Evolutionary conservation across 2,797 vertebrate genomes (phyloP).

Genomic region (Phylloscopus collybita): DNA sequence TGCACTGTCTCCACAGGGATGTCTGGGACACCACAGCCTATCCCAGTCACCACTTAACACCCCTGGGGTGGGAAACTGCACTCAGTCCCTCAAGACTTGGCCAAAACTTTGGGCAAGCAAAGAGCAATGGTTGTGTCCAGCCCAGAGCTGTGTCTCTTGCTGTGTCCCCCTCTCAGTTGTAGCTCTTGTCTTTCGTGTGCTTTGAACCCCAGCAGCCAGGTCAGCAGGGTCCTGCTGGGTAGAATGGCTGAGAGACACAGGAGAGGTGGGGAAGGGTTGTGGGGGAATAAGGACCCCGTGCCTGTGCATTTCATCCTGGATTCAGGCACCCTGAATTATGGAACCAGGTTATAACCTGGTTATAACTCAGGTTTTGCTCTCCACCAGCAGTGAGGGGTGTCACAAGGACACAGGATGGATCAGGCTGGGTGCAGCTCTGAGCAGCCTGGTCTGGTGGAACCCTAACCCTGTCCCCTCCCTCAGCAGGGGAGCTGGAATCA

Average conservation of each 20-base stretch:
- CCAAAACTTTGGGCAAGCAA: background rate
- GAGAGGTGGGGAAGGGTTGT: background rate
- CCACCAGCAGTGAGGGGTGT: background rate
- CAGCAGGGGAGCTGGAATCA: background rate
- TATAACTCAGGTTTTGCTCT: background rate
- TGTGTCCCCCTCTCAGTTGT: background rate
- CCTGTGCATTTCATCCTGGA: background rate
- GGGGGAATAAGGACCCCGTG: background rate
- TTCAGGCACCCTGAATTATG: background rate
- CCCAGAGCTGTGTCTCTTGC: background rate
- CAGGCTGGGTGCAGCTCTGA: background rate
- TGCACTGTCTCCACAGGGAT: background rate
- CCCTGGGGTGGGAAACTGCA: background rate
- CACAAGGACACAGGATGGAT: background rate
- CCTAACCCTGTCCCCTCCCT: background rate
- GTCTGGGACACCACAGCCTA: background rate
- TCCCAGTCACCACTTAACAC: background rate
- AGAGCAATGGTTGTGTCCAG: fast-evolving
- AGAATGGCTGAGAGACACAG: background rate
- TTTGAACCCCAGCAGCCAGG: background rate
- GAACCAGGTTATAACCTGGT: too few species aligned
- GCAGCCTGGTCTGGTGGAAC: background rate
- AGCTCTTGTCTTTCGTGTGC: fast-evolving
- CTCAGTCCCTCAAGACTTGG: background rate
- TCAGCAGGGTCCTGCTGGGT: background rate